These are phyloP conservation scores for Ciconia stormi DNA, from an alignment of 2,113 vertebrate genomes.

Conservation along the genomic window DNA sequence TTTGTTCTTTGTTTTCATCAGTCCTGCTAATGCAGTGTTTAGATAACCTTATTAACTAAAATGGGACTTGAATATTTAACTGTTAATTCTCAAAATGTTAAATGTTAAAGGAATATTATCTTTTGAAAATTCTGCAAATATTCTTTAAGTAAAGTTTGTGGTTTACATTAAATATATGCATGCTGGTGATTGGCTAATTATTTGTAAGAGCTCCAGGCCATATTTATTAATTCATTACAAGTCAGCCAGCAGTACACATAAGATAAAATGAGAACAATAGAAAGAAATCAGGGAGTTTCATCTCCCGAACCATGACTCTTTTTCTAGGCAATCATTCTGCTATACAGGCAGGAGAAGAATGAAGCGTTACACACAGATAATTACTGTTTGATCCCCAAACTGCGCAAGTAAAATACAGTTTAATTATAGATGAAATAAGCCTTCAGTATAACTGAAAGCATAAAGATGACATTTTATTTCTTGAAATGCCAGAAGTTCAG, in stretches of 20 bases:
- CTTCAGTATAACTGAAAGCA: constrained; percentile 14
- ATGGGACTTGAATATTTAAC: not conserved
- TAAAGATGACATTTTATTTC: constrained; percentile 7
- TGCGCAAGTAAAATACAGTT: not conserved
- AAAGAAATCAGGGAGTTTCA: not conserved
- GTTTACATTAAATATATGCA: not conserved
- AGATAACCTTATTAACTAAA: not conserved
- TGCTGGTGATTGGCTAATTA: not conserved
- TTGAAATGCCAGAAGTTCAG: not conserved
- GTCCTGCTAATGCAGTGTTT: not conserved
- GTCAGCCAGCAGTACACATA: not conserved
- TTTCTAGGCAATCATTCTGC: not conserved
- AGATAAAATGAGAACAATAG: not conserved
- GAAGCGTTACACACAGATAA: not conserved
- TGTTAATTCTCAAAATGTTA: not conserved
- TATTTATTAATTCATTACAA: not conserved
- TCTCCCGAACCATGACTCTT: not conserved
- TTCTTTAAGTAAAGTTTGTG: not conserved
- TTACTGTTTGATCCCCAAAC: constrained; percentile 27
- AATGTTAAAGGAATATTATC: not conserved
- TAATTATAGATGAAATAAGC: constrained; percentile 43
- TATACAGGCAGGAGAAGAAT: not conserved
- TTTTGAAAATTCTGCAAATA: not conserved
- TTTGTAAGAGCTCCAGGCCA: not conserved
- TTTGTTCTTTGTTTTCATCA: not conserved